These are phyloP conservation scores for Ostrea denselamellosa DNA, from an alignment of 1,140 invertebrate genomes.

Conservation along the genomic window DNA sequence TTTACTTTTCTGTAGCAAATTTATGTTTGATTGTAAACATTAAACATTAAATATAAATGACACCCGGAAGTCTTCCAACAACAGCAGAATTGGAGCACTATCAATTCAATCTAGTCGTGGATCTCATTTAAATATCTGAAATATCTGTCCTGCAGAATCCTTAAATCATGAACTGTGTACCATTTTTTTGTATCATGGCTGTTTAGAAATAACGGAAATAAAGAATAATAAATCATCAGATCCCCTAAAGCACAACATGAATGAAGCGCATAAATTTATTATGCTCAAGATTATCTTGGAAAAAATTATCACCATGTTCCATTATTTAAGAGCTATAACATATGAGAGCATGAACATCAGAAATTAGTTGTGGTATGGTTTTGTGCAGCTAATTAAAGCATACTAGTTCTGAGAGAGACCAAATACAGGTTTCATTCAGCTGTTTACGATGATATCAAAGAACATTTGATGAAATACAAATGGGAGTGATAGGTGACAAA, in stretches of 20 bases:
- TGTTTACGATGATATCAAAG: constrained; percentile 24
- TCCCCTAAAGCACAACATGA: not conserved
- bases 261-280: not conserved
- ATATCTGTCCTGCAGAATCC: too few relatives aligned
- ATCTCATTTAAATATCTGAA: too few relatives aligned
- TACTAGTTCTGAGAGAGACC: not conserved
- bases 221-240: too few relatives aligned
- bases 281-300: not conserved
- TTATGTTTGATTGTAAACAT: too few relatives aligned
- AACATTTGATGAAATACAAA: constrained; percentile 11
- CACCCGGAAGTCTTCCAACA: too few relatives aligned
- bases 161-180: too few relatives aligned
- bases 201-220: too few relatives aligned
- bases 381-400: not conserved
- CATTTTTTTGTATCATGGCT: too few relatives aligned
- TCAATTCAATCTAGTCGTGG: too few relatives aligned
- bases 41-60: too few relatives aligned
- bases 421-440: constrained; percentile 9
- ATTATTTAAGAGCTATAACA: not conserved
- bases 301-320: not conserved
- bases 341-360: not conserved
- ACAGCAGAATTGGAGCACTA: too few relatives aligned
- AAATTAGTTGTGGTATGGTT: not conserved
- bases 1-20: too few relatives aligned
- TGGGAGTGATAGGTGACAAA: not conserved